Evolutionary conservation across 2,113 vertebrate species (phyloP).

Genomic region (Nanorana parkeri): DNA sequence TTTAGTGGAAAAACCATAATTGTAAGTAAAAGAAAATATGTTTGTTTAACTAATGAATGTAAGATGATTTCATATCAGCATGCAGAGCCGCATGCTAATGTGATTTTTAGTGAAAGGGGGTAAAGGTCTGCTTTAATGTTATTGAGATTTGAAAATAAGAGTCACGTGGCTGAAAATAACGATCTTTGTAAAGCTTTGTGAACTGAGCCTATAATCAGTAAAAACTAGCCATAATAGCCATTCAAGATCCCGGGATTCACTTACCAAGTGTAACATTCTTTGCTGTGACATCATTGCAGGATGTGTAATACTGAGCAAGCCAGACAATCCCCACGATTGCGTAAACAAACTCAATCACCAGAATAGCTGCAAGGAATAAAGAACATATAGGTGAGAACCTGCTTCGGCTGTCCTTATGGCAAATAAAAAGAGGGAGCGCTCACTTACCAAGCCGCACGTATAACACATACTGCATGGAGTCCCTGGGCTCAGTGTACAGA

Average conservation of each 20-base stretch:
- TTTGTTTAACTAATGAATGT: too few species aligned
- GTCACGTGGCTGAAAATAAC: too few species aligned
- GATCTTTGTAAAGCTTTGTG: too few species aligned
- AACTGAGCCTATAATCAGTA: too few species aligned
- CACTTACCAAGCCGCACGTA: conserved; percentile 96
- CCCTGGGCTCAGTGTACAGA: conserved; percentile 95
- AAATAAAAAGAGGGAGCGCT: neutral
- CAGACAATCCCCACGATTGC: conserved; percentile 96
- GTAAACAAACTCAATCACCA: conserved; percentile 95
- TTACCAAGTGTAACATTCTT: conserved; percentile 95
- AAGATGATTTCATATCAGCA: too few species aligned
- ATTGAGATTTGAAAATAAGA: too few species aligned
- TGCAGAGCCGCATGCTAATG: too few species aligned
- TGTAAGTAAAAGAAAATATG: too few species aligned
- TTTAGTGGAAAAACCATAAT: too few species aligned
- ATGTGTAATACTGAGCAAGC: conserved; percentile 95
- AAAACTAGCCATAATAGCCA: too few species aligned
- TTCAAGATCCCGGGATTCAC: conserved; percentile 51
- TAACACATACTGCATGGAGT: conserved; percentile 97
- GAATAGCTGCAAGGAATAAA: conserved; percentile 81
- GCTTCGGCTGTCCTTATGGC: neutral
- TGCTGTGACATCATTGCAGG: conserved; percentile 94
- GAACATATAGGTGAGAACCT: neutral
- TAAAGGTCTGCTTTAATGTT: too few species aligned
- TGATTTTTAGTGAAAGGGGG: too few species aligned